Base-by-base conservation (phyloP, 2,888 invertebrate genomes). In the Aspidiotus destructor region DNA sequence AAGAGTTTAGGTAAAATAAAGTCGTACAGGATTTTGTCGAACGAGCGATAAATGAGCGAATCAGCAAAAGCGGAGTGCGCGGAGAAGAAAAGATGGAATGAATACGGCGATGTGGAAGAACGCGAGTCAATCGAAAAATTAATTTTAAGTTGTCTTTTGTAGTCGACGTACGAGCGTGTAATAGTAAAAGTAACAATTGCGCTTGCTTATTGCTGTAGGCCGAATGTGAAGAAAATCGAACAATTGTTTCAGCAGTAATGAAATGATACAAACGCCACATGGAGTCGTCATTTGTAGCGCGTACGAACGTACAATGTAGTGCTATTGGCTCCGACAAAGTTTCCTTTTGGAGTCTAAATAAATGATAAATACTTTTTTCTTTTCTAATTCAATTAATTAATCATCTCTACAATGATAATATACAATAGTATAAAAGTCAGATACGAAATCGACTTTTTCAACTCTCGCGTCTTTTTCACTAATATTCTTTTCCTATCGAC, bases 81-180 rank as follows among this genome's bases (percentile, higher is more conserved):
- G 28, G 28, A 28, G 28, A 28, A 28, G 28, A 28, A 28, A 28
- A 28, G 28, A 28, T 28, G 28, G 5, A 28, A 28, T 28, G 28
- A 28, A 28, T 28, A 28, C 28, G 5, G 28, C 5, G 28, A 28
- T n/a, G 48, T 13, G 48, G 48, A 48, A 48, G 48, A 48, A 28
- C 28, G 48, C 48, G 48, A 48, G 48, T 48, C n/a, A 48, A 48
- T 48, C 48, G 52, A 62, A 53, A 65, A 65, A 65, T 65, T 65
- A 65, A 65, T 65, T 65, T 65, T 65, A 65, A 65, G 65, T 65
- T 58, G 58, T 65, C 65, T 65, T 65, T 65, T 65, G 65, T 65
- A 54, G 55, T 11, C 40, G 58, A 52, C 65, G 57, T 57, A 65
- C 58, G 65, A 65, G 42, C 65, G 65, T 65, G 65, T 65, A 65